Evolutionary conservation across 2,888 invertebrate species (phyloP).

Genomic region (Aplocera efformata): DNA sequence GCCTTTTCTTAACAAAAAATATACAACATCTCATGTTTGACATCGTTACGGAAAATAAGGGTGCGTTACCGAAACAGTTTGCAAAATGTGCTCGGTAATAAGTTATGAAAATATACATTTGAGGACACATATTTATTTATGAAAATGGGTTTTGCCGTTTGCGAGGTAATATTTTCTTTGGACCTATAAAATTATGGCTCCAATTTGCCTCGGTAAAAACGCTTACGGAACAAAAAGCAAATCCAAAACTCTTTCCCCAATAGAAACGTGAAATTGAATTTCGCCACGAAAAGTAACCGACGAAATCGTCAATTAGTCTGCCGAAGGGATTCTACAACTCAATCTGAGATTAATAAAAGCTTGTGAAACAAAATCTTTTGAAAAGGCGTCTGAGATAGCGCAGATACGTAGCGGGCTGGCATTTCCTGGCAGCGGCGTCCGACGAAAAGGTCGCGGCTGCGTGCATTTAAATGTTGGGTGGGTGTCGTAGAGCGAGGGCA

Average conservation of each 20-base stretch:
- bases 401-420: conserved; percentile 35
- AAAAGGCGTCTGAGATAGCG: conserved; percentile 31
- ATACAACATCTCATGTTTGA: conserved; percentile 21
- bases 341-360: conserved; percentile 21
- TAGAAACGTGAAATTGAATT: conserved; percentile 4
- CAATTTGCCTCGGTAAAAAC: conserved; percentile 16
- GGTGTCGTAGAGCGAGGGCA: conserved; percentile 2
- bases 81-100: conserved; percentile 22
- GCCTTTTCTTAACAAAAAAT: conserved; percentile 18
- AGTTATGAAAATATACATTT: conserved; percentile 22
- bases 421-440: conserved; percentile 27
- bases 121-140: conserved; percentile 22
- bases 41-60: conserved; percentile 23
- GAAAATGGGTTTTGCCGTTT: conserved; percentile 23
- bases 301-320: conserved; percentile 17
- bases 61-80: conserved; percentile 17
- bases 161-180: conserved; percentile 24
- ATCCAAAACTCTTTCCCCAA: conserved; percentile 10
- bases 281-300: conserved; percentile 2
- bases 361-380: conserved; percentile 17
- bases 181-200: conserved; percentile 22
- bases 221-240: conserved; percentile 12
- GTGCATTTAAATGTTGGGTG: conserved; percentile 32
- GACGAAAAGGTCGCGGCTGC: conserved; percentile 34
- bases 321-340: conserved; percentile 12